Percentiles rank a stretch among this genome's conserved stretches.
These are phyloP conservation scores for Apodemia mormo DNA, from an alignment of 2,888 invertebrate species.

Conservation along the genomic window DNA sequence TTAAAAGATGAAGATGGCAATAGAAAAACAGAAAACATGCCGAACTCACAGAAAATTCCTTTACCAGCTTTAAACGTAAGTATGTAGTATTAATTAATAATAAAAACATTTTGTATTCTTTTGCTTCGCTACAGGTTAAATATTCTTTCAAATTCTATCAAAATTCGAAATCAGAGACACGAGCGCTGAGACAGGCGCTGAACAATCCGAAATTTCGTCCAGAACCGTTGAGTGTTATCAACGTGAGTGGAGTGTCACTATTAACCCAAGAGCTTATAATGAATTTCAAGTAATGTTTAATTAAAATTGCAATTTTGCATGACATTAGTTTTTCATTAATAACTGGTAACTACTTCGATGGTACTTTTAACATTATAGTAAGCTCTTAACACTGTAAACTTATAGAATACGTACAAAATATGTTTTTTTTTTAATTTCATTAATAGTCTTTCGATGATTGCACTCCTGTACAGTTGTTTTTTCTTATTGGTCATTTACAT, in stretches of 20 bases:
- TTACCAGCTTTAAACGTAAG: constrained; percentile 90
- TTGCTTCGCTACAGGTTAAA: constrained; percentile 82
- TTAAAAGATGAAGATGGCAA: constrained; percentile 83
- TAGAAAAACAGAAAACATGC: constrained; percentile 79
- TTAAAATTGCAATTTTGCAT: background rate
- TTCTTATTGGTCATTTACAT: too few relatives aligned
- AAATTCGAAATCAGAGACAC: constrained; percentile 81
- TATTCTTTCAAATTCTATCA: constrained; percentile 86
- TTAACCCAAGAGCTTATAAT: background rate
- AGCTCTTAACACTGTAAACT: too few relatives aligned
- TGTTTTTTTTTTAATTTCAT: too few relatives aligned
- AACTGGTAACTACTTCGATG: too few relatives aligned
- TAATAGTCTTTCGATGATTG: too few relatives aligned
- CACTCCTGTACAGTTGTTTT: too few relatives aligned
- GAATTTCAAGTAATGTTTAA: background rate
- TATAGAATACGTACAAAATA: too few relatives aligned
- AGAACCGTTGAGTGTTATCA: constrained; percentile 84
- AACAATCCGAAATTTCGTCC: constrained; percentile 84
- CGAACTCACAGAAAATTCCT: constrained; percentile 84
- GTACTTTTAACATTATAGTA: too few relatives aligned
- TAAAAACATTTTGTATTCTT: constrained; percentile 42
- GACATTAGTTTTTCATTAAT: background rate
- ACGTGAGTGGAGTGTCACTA: constrained; percentile 80
- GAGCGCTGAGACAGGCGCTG: constrained; percentile 77
- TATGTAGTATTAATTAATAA: constrained; percentile 37